Evolutionary conservation across 2,797 vertebrate species (phyloP).

Genomic region (Catostomus latipinnis): DNA sequence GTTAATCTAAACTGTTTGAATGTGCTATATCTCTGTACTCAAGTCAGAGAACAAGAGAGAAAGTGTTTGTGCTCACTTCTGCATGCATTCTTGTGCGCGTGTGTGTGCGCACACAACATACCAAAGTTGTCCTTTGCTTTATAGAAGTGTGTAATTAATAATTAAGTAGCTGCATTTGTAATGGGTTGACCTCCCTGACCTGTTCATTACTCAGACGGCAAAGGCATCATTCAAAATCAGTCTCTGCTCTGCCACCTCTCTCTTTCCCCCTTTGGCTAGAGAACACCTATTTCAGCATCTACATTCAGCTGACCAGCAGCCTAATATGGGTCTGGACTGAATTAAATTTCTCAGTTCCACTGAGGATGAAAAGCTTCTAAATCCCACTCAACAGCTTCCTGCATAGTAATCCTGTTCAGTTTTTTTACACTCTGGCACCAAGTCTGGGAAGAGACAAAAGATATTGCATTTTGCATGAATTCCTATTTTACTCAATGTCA

Average conservation of each 20-base stretch:
- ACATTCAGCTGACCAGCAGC: conserved; percentile 80
- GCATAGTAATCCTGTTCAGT: conserved; percentile 55
- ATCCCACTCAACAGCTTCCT: conserved; percentile 14
- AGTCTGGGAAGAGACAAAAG: conserved; percentile 18
- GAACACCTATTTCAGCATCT: conserved; percentile 82
- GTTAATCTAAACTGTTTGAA: conserved; percentile 7
- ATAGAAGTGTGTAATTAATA: conserved; percentile 97
- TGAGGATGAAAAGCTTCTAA: conserved; percentile 51
- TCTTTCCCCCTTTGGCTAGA: conserved; percentile 69
- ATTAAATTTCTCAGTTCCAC: conserved; percentile 72
- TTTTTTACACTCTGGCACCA: conserved; percentile 27
- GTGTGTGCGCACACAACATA: conserved; percentile 77
- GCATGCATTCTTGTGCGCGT: background rate
- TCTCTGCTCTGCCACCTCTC: conserved; percentile 72
- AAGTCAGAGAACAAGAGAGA: too few species aligned
- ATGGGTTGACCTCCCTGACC: conserved; percentile 95
- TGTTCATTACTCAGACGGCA: conserved; percentile 93
- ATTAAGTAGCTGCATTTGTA: conserved; percentile 91
- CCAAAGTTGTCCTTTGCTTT: conserved; percentile 89
- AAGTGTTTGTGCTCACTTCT: background rate
- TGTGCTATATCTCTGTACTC: background rate
- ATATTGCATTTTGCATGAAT: background rate
- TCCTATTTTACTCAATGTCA: too few species aligned
- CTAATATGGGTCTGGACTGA: conserved; percentile 68
- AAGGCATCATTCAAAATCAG: conserved; percentile 91